Evolutionary conservation across 2,888 invertebrate genomes (phyloP), one percentile per base, ranked within the genome.

Genomic region (Ennomos fuscantarius): DNA sequence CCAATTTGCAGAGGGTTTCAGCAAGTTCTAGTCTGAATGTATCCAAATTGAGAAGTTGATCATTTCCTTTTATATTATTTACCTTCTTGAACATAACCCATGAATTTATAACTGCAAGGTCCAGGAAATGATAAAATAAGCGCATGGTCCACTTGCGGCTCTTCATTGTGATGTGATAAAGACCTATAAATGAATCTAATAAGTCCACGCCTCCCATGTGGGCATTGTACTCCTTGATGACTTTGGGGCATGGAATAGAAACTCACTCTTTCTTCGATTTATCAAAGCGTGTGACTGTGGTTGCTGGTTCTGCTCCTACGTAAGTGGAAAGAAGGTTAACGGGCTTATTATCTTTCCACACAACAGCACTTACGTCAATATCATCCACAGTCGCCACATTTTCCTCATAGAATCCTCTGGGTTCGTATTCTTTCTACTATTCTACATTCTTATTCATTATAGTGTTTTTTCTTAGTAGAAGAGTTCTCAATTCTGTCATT

Each of bases 331-430:
- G 65, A 56, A 79, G 65, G 51, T 63, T 70, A 49, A 80, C 78
- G 57, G 68, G 72, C 62, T 79, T 81, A 52, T 77, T 81, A 60
- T 81, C 79, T 65, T 79, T 79, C 78, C 80, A 81, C 46, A 65
- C 65, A 52, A 65, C 68, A 66, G 69, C 69, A 58, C 62, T 66
- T 60, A 76, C 62, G 41, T 72, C 72, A 54, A 67, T 63, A 64
- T 36, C 69, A 64, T 74, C 71, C 48, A 69, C 66, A 67, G 62
- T 66, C 55, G 72, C 68, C 63, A 72, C 69, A 39, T 70, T 67
- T 64, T 72, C 72, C 51, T 70, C 69, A 63, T 71, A 71, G 40
- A 60, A 66, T 60, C 69, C 71, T 68, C 74, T 71, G 54, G 69
- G 72, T 65, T n/a, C n/a, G n/a, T n/a, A n/a, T n/a, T n/a, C n/a